Percentiles rank a stretch among this genome's conserved stretches.
Evolutionary conservation across 2,888 invertebrate species (phyloP).

Genomic region (Acleris laterana): DNA sequence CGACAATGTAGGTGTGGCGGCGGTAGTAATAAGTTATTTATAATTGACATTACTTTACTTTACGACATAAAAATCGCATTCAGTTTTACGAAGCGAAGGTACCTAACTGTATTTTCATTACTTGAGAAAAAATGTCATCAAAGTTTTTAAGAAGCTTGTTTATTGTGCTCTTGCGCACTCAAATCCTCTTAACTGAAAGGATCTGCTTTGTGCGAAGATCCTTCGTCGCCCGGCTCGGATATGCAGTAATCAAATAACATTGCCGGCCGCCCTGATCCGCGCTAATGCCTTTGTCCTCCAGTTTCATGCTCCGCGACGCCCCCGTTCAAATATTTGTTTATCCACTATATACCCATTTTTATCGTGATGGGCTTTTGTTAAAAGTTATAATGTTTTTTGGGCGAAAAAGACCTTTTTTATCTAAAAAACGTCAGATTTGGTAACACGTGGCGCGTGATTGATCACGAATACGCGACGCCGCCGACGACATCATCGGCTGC

Average conservation of each 20-base stretch:
- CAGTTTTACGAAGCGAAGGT: no score
- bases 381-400: slow-evolving; percentile 57
- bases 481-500: background rate
- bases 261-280: slow-evolving; percentile 77
- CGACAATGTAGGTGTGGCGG: no score
- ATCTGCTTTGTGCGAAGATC: slow-evolving; percentile 58
- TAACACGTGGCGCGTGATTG: slow-evolving; percentile 79
- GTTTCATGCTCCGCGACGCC: slow-evolving; percentile 80
- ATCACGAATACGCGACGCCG: slow-evolving; percentile 52
- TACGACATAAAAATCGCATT: no score
- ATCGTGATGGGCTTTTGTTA: slow-evolving; percentile 76
- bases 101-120: slow-evolving; percentile 4
- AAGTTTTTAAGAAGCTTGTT: slow-evolving; percentile 47
- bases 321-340: slow-evolving; percentile 79
- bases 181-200: slow-evolving; percentile 75
- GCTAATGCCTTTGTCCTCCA: slow-evolving; percentile 76
- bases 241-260: slow-evolving; percentile 82
- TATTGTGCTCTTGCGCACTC: slow-evolving; percentile 50
- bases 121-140: background rate
- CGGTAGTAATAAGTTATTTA: no score
- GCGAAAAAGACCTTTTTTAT: slow-evolving; percentile 62
- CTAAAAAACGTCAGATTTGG: slow-evolving; percentile 55
- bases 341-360: slow-evolving; percentile 73
- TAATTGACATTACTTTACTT: no score
- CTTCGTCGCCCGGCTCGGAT: slow-evolving; percentile 66